phyloP scores from a whole-genome alignment of 2,797 vertebrate species.

The Danio jaintianensis region DNA sequence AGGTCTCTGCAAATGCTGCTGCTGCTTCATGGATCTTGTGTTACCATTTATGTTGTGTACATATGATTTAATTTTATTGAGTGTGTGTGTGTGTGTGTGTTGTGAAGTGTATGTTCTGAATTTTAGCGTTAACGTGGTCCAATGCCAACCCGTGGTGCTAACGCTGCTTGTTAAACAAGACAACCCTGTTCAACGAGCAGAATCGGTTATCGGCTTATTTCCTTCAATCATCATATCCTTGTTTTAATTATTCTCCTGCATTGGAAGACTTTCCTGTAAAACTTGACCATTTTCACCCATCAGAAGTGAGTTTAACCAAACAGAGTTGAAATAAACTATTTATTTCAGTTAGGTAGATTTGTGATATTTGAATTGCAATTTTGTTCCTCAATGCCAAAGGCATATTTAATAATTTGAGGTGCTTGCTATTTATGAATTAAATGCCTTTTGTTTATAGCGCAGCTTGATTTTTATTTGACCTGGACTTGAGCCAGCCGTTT shows the following conservation, averaged over 20 bases:
- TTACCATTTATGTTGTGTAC: conserved; percentile 44
- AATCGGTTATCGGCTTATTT: conserved; percentile 23
- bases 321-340: conserved; percentile 54
- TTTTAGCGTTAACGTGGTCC: neutral
- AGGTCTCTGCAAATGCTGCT: conserved; percentile 26
- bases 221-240: conserved; percentile 1
- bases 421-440: conserved; percentile 62
- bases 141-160: conserved; percentile 19
- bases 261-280: conserved; percentile 61
- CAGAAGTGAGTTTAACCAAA: conserved; percentile 41
- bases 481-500: conserved; percentile 29
- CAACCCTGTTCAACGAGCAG: neutral
- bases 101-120: neutral
- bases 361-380: conserved; percentile 49
- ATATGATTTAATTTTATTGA: conserved; percentile 39
- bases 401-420: conserved; percentile 64
- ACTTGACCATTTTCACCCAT: conserved; percentile 58
- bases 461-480: conserved; percentile 29
- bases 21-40: conserved; percentile 16
- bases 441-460: conserved; percentile 49
- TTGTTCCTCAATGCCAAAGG: conserved; percentile 65
- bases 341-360: conserved; percentile 53
- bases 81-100: neutral
- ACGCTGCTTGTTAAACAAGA: conserved; percentile 14
- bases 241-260: conserved; percentile 28